Evolutionary conservation across 2,888 invertebrate species (phyloP).

Genomic region (Microplitis manilae): DNA sequence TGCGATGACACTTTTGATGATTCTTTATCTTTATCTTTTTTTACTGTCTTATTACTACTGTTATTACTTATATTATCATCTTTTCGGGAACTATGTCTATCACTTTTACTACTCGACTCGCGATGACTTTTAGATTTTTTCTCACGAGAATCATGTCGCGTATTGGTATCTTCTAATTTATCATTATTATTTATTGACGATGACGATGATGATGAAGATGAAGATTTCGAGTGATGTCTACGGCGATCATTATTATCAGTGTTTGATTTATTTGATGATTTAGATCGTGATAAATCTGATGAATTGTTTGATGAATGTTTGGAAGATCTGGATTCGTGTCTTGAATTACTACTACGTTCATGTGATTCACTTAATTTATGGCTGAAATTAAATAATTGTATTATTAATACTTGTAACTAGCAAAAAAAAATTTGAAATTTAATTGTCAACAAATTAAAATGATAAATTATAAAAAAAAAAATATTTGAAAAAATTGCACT

Average conservation of each 20-base stretch:
- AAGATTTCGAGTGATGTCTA: conserved; percentile 36
- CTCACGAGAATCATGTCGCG: conserved; percentile 41
- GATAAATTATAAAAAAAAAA: too few relatives aligned
- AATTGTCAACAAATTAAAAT: too few relatives aligned
- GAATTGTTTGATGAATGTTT: not conserved
- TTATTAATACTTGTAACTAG: too few relatives aligned
- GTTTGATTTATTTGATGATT: conserved; percentile 14
- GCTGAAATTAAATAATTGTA: not conserved
- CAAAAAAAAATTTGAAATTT: too few relatives aligned
- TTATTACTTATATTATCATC: conserved; percentile 51
- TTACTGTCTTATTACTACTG: conserved; percentile 37
- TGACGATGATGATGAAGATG: conserved; percentile 23
- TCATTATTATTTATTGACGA: conserved; percentile 8
- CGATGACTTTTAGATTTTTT: conserved; percentile 49
- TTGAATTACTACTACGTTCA: conserved; percentile 31
- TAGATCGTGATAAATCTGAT: not conserved
- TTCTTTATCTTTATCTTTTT: conserved; percentile 46
- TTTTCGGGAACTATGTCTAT: conserved; percentile 42
- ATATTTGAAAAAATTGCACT: too few relatives aligned
- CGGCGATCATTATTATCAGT: conserved; percentile 35
- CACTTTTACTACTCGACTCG: conserved; percentile 42
- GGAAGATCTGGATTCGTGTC: not conserved
- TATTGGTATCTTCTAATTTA: conserved; percentile 35
- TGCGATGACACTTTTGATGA: conserved; percentile 49
- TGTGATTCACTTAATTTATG: not conserved